A percentile compares a stretch with the other conserved stretches of the same genome.
phyloP scores from a whole-genome alignment of 2,113 vertebrate species.

The Triplophysa dalaica region DNA sequence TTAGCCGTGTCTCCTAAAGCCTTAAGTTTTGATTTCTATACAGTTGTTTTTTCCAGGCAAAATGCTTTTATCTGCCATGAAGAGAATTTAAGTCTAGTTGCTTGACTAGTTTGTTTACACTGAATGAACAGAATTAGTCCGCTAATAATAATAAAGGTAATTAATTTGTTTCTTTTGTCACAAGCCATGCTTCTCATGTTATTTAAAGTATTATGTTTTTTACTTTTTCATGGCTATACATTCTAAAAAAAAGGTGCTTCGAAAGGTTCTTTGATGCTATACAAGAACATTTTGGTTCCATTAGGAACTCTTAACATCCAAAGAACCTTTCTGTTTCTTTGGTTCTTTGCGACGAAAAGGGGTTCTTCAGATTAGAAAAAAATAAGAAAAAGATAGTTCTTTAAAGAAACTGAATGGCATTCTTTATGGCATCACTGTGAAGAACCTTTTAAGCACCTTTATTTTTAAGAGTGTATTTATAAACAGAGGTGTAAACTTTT shows the following conservation, averaged over 20 bases:
- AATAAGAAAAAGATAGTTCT: too few species aligned
- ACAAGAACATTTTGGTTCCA: too few species aligned
- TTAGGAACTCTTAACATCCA: too few species aligned
- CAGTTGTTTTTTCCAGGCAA: constrained; percentile 65
- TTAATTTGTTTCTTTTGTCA: constrained; percentile 7
- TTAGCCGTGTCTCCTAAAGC: constrained; percentile 72
- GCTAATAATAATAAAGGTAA: not conserved
- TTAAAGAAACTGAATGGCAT: too few species aligned
- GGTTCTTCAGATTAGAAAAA: too few species aligned
- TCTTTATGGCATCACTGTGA: too few species aligned
- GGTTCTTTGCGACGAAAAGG: too few species aligned
- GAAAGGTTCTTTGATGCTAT: too few species aligned
- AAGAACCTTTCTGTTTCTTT: too few species aligned
- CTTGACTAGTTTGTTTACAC: not conserved
- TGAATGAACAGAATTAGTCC: not conserved
- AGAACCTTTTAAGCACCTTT: too few species aligned
- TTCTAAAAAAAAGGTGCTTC: too few species aligned
- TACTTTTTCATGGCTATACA: constrained; percentile 26
- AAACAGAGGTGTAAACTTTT: constrained; percentile 58
- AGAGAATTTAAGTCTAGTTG: constrained; percentile 15
- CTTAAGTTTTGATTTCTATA: constrained; percentile 55
- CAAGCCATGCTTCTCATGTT: not conserved
- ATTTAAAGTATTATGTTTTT: not conserved
- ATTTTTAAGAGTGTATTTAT: constrained; percentile 43
- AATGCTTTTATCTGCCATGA: constrained; percentile 60